A percentile compares a stretch with the other conserved stretches of the same genome.
Evolutionary conservation across 1,140 invertebrate genomes (phyloP).

Genomic region (Elymnias hypermnestra): DNA sequence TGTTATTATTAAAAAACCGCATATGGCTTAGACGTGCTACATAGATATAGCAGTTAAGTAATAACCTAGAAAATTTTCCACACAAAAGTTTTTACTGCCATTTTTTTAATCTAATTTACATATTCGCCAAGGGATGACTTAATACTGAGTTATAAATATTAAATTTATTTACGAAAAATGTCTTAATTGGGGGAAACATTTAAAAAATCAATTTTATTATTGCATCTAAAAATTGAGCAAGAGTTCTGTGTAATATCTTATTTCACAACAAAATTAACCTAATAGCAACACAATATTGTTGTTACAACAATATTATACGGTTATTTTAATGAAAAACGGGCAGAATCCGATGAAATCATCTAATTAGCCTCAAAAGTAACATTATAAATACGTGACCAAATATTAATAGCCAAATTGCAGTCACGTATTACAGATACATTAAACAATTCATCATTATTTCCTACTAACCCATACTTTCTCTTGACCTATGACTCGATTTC

Average conservation of each 20-base stretch:
- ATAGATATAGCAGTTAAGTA: constrained; percentile 1
- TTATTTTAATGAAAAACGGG: not conserved
- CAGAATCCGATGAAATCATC: constrained; percentile 8
- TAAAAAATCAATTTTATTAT: no score
- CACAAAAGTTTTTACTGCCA: no score
- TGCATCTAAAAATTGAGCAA: no score
- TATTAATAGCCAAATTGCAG: constrained; percentile 21
- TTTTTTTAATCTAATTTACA: no score
- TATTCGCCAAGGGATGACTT: no score
- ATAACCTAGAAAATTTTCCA: not conserved
- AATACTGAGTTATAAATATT: not conserved
- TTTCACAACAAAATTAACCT: constrained; percentile 1
- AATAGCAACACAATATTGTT: constrained; percentile 1
- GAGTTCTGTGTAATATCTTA: not conserved
- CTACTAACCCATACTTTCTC: constrained; percentile 43
- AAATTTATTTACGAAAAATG: not conserved
- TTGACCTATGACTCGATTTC: constrained; percentile 53
- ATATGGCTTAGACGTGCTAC: not conserved
- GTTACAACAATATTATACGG: not conserved
- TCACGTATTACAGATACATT: constrained; percentile 32
- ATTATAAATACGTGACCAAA: constrained; percentile 27
- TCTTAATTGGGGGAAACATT: no score
- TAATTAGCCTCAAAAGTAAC: constrained; percentile 24
- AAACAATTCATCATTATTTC: constrained; percentile 31
- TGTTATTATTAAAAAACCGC: not conserved